Conservation (phyloP, 2,113 vertebrate genomes). For the Cygnus buccinator region DNA sequence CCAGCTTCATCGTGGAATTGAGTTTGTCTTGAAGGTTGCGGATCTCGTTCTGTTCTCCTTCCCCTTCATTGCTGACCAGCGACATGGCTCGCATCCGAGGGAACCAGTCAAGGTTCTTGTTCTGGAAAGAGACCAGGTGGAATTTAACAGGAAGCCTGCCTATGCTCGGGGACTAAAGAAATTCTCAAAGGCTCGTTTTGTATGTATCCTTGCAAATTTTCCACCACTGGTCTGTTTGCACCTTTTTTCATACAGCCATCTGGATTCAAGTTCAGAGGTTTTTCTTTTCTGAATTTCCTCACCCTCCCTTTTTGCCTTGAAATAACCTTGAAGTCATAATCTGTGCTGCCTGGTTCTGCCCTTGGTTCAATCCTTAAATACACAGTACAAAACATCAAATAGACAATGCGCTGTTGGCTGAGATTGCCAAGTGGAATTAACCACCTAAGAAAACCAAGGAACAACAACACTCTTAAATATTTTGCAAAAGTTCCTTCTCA, state of each 20-base stretch:
- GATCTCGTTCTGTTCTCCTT: conserved; percentile 97
- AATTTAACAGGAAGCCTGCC: not conserved
- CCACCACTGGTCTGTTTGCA: rapidly evolving
- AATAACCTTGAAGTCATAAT: not conserved
- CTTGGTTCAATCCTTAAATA: not conserved
- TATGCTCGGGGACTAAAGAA: not conserved
- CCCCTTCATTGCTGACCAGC: conserved; percentile 91
- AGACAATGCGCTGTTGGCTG: not conserved
- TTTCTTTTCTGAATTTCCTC: not conserved
- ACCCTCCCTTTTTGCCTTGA: not conserved
- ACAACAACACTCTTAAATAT: not conserved
- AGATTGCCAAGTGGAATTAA: not conserved
- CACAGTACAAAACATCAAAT: not conserved
- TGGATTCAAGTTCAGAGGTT: not conserved
- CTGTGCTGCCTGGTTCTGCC: not conserved
- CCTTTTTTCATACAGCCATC: not conserved
- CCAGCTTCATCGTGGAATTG: conserved; percentile 90
- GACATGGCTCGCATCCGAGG: conserved; percentile 99
- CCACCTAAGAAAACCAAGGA: not conserved
- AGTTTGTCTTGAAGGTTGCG: conserved; percentile 93
- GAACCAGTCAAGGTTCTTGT: conserved; percentile 97
- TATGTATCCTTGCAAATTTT: not conserved
- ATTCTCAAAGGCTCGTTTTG: not conserved
- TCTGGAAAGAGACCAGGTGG: conserved; percentile 71
- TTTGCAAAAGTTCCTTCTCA: not conserved